Conservation (phyloP, 2,797 vertebrate genomes). For the Danio aesculapii region DNA sequence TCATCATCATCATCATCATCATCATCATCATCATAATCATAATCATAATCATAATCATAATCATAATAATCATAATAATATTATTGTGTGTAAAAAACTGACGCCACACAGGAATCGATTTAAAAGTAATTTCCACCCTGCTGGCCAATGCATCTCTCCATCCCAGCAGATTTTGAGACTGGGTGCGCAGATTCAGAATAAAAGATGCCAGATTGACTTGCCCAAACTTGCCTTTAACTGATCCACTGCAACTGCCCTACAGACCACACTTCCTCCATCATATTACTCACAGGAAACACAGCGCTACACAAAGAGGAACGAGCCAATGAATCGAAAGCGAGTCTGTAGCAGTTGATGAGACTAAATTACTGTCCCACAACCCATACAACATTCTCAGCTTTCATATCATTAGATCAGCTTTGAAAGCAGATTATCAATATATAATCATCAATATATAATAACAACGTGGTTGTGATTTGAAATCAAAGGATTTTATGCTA, state of each 20-base stretch:
- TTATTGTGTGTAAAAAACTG: neutral
- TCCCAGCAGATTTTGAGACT: constrained; percentile 71
- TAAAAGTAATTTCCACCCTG: constrained; percentile 53
- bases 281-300: constrained; percentile 35
- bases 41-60: too few species aligned
- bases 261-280: constrained; percentile 60
- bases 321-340: neutral
- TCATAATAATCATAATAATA: too few species aligned
- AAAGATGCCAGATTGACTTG: constrained; percentile 69
- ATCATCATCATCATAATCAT: too few species aligned
- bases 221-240: constrained; percentile 74
- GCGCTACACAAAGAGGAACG: neutral
- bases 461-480: neutral
- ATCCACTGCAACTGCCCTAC: constrained; percentile 41
- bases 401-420: neutral
- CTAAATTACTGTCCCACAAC: neutral
- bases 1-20: too few species aligned
- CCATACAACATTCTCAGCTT: neutral
- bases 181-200: constrained; percentile 65
- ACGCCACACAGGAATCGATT: constrained; percentile 37
- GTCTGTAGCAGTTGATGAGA: neutral
- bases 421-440: neutral
- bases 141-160: constrained; percentile 63
- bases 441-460: neutral
- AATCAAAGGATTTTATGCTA: neutral